Evolutionary conservation across 2,888 invertebrate species (phyloP), one percentile per base, ranked within the genome.

Genomic region (Metopia argyrocephala): DNA sequence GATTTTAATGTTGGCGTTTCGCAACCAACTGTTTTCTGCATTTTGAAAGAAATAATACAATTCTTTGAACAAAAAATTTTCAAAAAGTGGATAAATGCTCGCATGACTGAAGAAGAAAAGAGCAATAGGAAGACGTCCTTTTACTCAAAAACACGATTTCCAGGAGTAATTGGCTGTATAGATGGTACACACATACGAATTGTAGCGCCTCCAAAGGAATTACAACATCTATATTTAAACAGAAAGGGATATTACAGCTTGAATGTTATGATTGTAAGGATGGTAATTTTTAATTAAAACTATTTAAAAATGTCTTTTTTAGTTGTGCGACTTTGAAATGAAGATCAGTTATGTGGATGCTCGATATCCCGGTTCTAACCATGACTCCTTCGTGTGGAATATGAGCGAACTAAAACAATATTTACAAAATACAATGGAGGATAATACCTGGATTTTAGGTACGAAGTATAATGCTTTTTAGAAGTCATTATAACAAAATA

Each of bases 381-480:
- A 64, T 62, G 56, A 73, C 46, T 56, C 45, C 2, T 71, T 71
- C 20, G 38, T 73, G 1, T 73, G 64, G 73, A 61, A 54, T 52
- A 52, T 61, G 27, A 64, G 73, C 28, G 28, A 31, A 2, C n/a
- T 46, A 1, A 73, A 64, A 21, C 21, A 61, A 52, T 54, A 73
- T 59, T 71, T 61, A n/a, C 57, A 48, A 9, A 46, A 23, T 3
- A 27, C 18, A 2, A 21, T 59, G 20, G 59, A 59, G 23, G 62
- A 52, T 2, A 59, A 61, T 20, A 61, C 52, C 38, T 70, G 70
- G 70, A 46, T 70, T 18, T 59, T 59, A 46, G 69, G 59, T 70
- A 59, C n/a, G n/a, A n/a, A n/a, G 28, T 28, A 0, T 28, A 28
- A 6, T 28, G 5, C 28, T 28, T 28, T 28, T 28, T 28, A 28